Evolutionary conservation across 2,113 vertebrate genomes (phyloP).

Genomic region (Harpagus bidentatus): DNA sequence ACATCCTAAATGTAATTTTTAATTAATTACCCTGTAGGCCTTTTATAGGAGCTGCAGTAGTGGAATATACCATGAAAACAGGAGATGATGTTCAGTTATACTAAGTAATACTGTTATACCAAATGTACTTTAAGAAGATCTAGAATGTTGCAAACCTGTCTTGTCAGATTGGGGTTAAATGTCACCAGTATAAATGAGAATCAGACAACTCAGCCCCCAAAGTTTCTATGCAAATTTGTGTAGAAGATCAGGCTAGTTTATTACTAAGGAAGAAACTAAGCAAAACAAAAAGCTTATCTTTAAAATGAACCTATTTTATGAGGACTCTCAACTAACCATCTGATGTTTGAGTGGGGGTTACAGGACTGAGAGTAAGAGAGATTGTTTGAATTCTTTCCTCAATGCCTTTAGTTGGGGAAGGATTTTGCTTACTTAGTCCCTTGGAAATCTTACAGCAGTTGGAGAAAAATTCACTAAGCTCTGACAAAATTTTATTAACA

Average conservation of each 20-base stretch:
- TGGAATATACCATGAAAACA: background rate
- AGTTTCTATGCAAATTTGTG: background rate
- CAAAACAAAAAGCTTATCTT: accelerated
- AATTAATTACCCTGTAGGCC: background rate
- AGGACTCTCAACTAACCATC: background rate
- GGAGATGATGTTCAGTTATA: background rate
- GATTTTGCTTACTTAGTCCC: background rate
- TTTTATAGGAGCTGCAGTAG: background rate
- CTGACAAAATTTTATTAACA: background rate
- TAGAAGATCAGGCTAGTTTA: background rate
- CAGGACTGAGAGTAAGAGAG: background rate
- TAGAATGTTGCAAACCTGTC: background rate
- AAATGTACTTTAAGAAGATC: background rate
- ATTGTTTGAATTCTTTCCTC: background rate
- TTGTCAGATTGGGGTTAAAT: background rate
- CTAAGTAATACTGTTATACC: background rate
- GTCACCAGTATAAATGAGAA: background rate
- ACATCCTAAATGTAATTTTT: background rate
- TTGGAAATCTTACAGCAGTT: background rate
- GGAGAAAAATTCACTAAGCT: background rate
- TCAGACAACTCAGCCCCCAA: accelerated
- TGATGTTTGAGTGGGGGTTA: background rate
- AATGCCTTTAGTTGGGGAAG: background rate
- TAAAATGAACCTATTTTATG: background rate
- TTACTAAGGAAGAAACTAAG: background rate